Conservation (phyloP, 2,113 vertebrate genomes). For the Neofelis nebulosa region DNA sequence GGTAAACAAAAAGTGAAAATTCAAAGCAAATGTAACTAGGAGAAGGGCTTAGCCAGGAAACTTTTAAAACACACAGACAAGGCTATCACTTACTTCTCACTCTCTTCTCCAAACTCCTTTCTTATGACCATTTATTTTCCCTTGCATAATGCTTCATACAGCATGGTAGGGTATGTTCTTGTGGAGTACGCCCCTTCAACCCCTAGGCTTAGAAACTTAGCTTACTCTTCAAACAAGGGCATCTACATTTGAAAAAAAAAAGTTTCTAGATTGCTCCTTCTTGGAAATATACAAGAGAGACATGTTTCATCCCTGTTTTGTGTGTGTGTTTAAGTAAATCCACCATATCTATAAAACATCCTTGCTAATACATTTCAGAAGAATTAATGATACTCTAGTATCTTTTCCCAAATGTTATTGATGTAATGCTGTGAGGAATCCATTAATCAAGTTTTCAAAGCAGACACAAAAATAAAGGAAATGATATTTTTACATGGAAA, state of each 20-base stretch:
- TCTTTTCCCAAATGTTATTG: neutral
- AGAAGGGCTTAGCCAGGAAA: neutral
- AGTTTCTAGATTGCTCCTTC: neutral
- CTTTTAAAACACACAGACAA: neutral
- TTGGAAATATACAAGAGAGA: neutral
- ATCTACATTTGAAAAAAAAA: neutral
- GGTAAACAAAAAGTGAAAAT: conserved; percentile 45
- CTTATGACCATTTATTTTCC: neutral
- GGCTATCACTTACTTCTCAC: neutral
- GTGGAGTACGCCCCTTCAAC: neutral
- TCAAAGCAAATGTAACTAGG: conserved; percentile 55
- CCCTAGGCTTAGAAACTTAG: neutral
- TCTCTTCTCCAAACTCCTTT: neutral
- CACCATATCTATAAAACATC: neutral
- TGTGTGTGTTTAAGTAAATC: neutral
- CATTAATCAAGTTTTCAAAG: conserved; percentile 9
- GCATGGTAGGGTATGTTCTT: neutral
- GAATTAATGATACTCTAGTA: neutral
- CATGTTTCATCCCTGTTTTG: neutral
- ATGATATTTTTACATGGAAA: neutral
- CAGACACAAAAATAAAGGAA: neutral
- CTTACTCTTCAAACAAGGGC: neutral
- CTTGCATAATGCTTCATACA: neutral
- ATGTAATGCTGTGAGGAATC: neutral
- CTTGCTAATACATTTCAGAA: neutral